Evolutionary conservation across 2,888 invertebrate species (phyloP).

Genomic region (Hypena proboscidalis): DNA sequence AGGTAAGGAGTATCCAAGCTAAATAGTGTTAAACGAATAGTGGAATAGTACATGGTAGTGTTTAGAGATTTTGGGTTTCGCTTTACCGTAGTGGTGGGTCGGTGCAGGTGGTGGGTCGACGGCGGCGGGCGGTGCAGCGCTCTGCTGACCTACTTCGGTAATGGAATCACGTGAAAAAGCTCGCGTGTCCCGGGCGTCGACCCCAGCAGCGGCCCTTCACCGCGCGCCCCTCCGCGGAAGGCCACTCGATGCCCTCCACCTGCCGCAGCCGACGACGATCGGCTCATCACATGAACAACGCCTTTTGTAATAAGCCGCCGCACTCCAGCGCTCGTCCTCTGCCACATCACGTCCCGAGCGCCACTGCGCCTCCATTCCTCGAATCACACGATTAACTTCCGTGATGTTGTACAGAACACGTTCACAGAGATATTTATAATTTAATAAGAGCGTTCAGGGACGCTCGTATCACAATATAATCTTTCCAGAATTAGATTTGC

Average conservation of each 20-base stretch:
- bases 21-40: too few species aligned
- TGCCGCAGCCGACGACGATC: too few species aligned
- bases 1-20: too few species aligned
- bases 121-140: constrained; percentile 54
- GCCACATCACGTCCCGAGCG: not conserved
- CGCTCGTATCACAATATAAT: constrained; percentile 9
- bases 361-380: not conserved
- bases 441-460: constrained; percentile 9
- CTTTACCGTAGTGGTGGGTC: too few species aligned
- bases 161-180: constrained; percentile 76
- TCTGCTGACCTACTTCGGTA: constrained; percentile 73
- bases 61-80: too few species aligned
- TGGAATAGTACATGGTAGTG: too few species aligned
- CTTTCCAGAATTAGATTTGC: constrained; percentile 9
- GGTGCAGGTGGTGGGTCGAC: constrained; percentile 31
- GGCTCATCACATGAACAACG: not conserved
- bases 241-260: constrained; percentile 20
- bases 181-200: constrained; percentile 70
- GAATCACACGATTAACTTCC: not conserved
- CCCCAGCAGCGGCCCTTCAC: constrained; percentile 46
- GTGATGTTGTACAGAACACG: not conserved
- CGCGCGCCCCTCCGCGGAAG: constrained; percentile 22
- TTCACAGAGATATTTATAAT: constrained; percentile 9
- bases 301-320: not conserved
- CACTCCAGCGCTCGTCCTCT: not conserved